Percentiles rank a stretch among this genome's conserved stretches.
Conservation (phyloP, 2,888 invertebrate species). For the Brachypalpus laphriformis region DNA sequence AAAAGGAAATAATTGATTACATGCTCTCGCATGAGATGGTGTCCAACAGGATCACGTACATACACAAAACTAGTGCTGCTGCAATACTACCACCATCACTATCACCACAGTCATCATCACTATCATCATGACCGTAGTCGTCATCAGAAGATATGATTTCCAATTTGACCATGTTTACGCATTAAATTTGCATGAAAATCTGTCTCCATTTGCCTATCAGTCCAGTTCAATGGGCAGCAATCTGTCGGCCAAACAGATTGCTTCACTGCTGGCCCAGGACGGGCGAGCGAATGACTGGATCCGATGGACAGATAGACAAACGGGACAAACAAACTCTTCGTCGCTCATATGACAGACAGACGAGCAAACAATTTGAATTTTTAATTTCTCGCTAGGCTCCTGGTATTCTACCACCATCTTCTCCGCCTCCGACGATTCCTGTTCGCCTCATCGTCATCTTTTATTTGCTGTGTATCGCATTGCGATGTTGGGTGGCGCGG, state of each 20-base stretch:
- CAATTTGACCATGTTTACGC: slow-evolving; percentile 82
- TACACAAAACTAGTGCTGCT: not conserved
- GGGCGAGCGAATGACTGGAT: not conserved
- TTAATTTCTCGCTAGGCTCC: slow-evolving; percentile 62
- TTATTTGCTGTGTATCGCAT: slow-evolving; percentile 52
- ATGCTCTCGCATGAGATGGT: slow-evolving; percentile 31
- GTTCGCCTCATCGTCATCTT: not conserved
- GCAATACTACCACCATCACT: not conserved
- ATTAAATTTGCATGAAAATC: slow-evolving; percentile 83
- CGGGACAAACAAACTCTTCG: slow-evolving; percentile 53
- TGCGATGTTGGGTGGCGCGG: slow-evolving; percentile 17
- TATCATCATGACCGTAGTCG: not conserved
- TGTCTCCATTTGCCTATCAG: slow-evolving; percentile 82
- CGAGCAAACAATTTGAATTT: slow-evolving; percentile 74
- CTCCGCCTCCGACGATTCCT: not conserved
- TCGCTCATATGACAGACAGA: slow-evolving; percentile 67
- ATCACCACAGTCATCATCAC: not conserved
- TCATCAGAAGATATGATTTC: slow-evolving; percentile 80
- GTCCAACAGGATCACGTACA: not conserved
- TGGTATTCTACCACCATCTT: not conserved
- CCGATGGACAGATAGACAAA: slow-evolving; percentile 33
- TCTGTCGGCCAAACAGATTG: slow-evolving; percentile 73
- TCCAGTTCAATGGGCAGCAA: slow-evolving; percentile 73
- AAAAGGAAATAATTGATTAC: slow-evolving; percentile 68
- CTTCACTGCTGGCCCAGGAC: slow-evolving; percentile 1